phyloP scores from a whole-genome alignment of 2,113 vertebrate species.

The Empidonax traillii region DNA sequence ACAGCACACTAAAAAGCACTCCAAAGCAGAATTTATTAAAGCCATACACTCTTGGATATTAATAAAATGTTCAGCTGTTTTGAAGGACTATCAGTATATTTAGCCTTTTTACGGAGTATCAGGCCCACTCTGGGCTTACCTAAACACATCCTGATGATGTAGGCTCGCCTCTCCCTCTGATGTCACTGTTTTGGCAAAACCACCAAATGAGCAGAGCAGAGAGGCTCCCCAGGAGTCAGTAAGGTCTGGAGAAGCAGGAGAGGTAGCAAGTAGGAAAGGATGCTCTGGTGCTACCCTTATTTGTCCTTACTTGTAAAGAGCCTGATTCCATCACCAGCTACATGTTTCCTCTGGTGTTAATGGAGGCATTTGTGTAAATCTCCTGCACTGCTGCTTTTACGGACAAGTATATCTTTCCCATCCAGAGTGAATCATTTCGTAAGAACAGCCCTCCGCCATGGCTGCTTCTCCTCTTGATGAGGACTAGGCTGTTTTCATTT shows the following conservation, averaged over 20 bases:
- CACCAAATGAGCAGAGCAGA: not conserved
- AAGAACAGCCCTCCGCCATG: not conserved
- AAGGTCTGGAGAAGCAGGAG: not conserved
- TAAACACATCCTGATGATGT: not conserved
- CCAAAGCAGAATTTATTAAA: slow-evolving; percentile 67
- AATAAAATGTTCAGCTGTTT: slow-evolving; percentile 46
- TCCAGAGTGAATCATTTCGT: not conserved
- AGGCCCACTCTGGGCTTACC: not conserved
- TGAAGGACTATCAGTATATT: slow-evolving; percentile 18
- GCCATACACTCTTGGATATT: not conserved
- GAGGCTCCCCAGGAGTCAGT: not conserved
- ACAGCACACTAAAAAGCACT: slow-evolving; percentile 47
- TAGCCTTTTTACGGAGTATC: not conserved
- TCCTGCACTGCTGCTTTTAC: not conserved
- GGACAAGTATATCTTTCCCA: not conserved
- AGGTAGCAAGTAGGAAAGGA: not conserved
- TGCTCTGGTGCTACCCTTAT: not conserved
- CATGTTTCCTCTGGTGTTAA: accelerated
- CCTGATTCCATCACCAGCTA: not conserved
- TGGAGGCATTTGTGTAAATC: not conserved
- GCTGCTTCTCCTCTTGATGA: not conserved
- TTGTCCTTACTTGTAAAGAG: not conserved
- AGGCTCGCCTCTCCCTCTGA: not conserved
- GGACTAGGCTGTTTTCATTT: not conserved
- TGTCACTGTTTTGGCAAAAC: not conserved